Evolutionary conservation across 1,140 invertebrate species (phyloP), one percentile per base, ranked within the genome.

Genomic region (Leucophenga varia): DNA sequence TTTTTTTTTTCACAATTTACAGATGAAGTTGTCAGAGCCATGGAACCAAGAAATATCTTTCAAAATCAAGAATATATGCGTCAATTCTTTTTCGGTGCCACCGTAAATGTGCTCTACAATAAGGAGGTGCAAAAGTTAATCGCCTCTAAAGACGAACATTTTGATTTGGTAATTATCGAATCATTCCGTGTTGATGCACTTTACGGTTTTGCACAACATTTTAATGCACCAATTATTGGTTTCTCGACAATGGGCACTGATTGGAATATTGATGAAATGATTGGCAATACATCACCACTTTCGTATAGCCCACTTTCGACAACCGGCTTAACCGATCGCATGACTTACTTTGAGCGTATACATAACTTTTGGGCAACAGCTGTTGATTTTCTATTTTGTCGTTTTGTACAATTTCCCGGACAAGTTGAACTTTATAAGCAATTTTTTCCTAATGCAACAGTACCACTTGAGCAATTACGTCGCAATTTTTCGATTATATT

Each of bases 321-420:
- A 9, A 41, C 56, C 2, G 5, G 40, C 2, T 64, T 55, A 42
- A 36, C 57, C 0, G 58, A 55, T 12, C 36, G 56, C 2, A 78
- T 79, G 76, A 59, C 43, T 10, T 72, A 77, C 17, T 49, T 8
- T 2, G 48, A 79, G 43, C 50, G 77, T 44, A 2, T 69, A 7
- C 19, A 51, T 12, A 79, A 79, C 46, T 39, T 54, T 3, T 67
- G 7, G 18, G 44, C 9, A 79, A 79, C 22, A 32, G 7, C 56
- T n/a, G 2, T 51, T 4, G 22, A 35, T 9, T n/a, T 49, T 10
- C 9, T 43, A 19, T 34, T 18, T 41, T 31, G 20, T 36, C 28
- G 14, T 30, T 57, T 30, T 43, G 31, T 35, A 12, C 18, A 41
- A 1, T 30, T 30, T 8, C 49, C 49, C 0, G 9, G n/a, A 1